A percentile compares a stretch with the other conserved stretches of the same genome.
Evolutionary conservation across 2,797 vertebrate genomes (phyloP).

Genomic region (Scarus forsteni): DNA sequence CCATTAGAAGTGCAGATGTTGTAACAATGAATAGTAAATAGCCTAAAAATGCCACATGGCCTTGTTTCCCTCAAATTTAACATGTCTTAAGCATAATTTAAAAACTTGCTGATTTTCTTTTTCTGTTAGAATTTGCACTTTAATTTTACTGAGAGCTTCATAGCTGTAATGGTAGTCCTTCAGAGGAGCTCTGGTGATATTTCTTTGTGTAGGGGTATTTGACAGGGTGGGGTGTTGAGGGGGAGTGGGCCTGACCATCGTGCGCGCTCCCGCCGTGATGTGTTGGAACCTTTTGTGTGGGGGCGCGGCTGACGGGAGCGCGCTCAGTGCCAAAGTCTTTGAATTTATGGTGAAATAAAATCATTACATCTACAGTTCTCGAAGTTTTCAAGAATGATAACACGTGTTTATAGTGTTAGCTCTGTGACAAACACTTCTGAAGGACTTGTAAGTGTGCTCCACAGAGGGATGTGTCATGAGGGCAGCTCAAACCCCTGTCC

Average conservation of each 20-base stretch:
- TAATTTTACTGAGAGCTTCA: no score
- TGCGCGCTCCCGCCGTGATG: slow-evolving; percentile 59
- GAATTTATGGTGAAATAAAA: neutral
- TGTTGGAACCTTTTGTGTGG: slow-evolving; percentile 66
- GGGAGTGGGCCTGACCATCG: slow-evolving; percentile 23
- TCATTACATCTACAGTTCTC: neutral
- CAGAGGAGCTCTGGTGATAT: neutral
- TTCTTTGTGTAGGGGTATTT: slow-evolving; percentile 24
- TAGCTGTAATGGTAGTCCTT: no score
- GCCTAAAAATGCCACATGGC: no score
- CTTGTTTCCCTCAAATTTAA: no score
- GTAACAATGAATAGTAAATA: no score
- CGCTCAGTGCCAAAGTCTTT: slow-evolving; percentile 13
- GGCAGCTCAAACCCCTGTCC: slow-evolving; percentile 16
- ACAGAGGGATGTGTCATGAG: neutral
- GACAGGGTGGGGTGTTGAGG: slow-evolving; percentile 31
- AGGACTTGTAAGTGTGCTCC: neutral
- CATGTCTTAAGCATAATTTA: no score
- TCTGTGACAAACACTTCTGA: no score
- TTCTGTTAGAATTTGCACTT: no score
- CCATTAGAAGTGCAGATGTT: no score
- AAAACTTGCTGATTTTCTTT: no score
- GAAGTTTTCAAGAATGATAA: neutral
- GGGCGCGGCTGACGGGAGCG: slow-evolving; percentile 59
- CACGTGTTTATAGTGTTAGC: neutral